Percentiles rank a stretch among this genome's conserved stretches.
phyloP scores from a whole-genome alignment of 2,888 invertebrate genomes.

The Euproctis similis region DNA sequence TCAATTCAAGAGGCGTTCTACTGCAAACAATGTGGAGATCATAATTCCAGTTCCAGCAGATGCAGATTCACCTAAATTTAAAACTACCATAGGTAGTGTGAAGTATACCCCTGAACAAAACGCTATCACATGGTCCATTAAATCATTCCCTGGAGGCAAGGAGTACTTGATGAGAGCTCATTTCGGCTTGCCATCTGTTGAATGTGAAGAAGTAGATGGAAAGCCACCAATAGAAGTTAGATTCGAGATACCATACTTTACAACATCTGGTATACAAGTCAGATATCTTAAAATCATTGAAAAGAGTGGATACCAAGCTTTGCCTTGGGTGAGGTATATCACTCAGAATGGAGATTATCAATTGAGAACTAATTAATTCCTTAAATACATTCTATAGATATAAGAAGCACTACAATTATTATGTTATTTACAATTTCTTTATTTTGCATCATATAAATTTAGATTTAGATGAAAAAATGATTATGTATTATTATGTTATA shows the following conservation, averaged over 20 bases:
- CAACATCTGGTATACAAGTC: conserved; percentile 98
- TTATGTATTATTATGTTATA: conserved; percentile 45
- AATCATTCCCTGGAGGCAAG: conserved; percentile 98
- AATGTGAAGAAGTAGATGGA: conserved; percentile 94
- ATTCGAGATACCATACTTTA: conserved; percentile 99
- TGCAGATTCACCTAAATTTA: conserved; percentile 98
- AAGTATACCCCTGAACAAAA: conserved; percentile 98
- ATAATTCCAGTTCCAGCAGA: conserved; percentile 96
- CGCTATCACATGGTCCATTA: conserved; percentile 97
- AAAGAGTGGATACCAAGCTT: conserved; percentile 98
- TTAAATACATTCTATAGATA: conserved; percentile 32
- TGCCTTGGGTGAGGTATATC: conserved; percentile 99
- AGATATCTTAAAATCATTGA: conserved; percentile 98
- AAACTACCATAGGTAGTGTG: conserved; percentile 96
- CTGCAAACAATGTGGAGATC: conserved; percentile 99
- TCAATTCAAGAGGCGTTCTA: conserved; percentile 97
- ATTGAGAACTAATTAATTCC: conserved; percentile 87
- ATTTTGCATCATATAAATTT: conserved; percentile 34
- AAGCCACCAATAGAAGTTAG: conserved; percentile 98
- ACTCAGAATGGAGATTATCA: conserved; percentile 99
- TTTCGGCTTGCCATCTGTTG: conserved; percentile 97
- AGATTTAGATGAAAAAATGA: conserved; percentile 31
- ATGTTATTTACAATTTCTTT: conserved; percentile 42
- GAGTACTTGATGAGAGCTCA: conserved; percentile 99
- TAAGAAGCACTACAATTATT: conserved; percentile 28